These are phyloP conservation scores for Phthorimaea operculella DNA, from an alignment of 1,140 invertebrate species.

Conservation along the genomic window DNA sequence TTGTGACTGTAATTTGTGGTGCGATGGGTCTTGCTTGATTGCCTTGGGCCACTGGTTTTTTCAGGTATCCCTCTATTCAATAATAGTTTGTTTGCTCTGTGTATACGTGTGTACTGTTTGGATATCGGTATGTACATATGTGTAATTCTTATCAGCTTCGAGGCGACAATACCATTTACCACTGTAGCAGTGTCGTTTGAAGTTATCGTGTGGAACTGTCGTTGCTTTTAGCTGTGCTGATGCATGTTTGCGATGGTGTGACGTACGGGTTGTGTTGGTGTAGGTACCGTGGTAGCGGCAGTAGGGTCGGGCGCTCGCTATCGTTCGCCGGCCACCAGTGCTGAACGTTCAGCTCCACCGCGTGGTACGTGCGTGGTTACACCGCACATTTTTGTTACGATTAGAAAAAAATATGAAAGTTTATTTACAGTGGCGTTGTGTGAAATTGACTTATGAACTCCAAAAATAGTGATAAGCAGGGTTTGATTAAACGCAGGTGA, in stretches of 20 bases:
- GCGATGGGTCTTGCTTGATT: too few species aligned
- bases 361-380: constrained; percentile 39
- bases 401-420: constrained; percentile 40
- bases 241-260: constrained; percentile 20
- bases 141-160: constrained; percentile 41
- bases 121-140: constrained; percentile 20
- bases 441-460: constrained; percentile 37
- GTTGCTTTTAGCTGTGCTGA: background rate
- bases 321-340: constrained; percentile 58
- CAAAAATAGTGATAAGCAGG: constrained; percentile 32
- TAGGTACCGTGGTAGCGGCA: constrained; percentile 39
- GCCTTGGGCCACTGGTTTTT: too few species aligned
- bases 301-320: constrained; percentile 56
- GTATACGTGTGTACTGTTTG: constrained; percentile 19
- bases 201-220: background rate
- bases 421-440: constrained; percentile 53
- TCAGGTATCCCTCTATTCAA: too few species aligned
- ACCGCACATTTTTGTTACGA: constrained; percentile 25
- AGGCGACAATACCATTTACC: constrained; percentile 33
- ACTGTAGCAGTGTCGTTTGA: constrained; percentile 12
- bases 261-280: constrained; percentile 26
- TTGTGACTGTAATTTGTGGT: too few species aligned
- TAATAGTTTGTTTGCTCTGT: constrained; percentile 23
- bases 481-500: constrained; percentile 40
- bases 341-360: constrained; percentile 47